Base-by-base conservation (phyloP, 2,113 vertebrate genomes). In the Stigmatopora nigra region DNA sequence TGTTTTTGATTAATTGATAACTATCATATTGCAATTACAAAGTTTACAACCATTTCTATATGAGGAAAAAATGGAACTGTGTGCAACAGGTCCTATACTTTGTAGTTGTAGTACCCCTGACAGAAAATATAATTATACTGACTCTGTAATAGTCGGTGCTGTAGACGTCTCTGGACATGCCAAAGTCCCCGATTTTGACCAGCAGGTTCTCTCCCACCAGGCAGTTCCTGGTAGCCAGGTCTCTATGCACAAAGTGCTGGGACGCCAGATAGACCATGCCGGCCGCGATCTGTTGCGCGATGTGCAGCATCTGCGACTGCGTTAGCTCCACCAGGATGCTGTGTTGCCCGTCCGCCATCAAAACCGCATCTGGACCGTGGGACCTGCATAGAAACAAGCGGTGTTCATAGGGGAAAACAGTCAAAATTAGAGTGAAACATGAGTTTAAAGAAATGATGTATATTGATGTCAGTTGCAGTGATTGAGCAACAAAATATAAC, bases 131-230 rank as follows among this genome's bases (percentile, higher is more conserved):
- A 11, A 68, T 71, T 22, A 19, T 46, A 90, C 94, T 94, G 85
- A 99, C 97, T 91, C 93, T 92, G 69, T 99, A 99, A 88, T 99
- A 99, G 86, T 99, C 96, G 0, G 96, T 98, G 88, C 97, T 99
- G 92, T 99, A 99, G 58, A 99, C 95, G 15, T 99, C 97, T 88
- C 97, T 92, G 74, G 96, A 98, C 96, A 99, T 99, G 61, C 97
- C 97, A 61, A 99, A 99, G 90, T 99, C 96, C 64, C 97, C 97
- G n/a, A 99, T 99, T 88, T 99, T 99, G 83, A 98, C 96, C 72
- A 98, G 90, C 0, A 98, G 90, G 85, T 97, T 98, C 82, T 98
- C 97, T 47, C 95, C 95, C 0, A 99, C 95, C 75, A 99, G 91
- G 87, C 97, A 99, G 88, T 99, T 99, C 58, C 97, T 89, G 15